Evolutionary conservation across 2,113 vertebrate species (phyloP).

Genomic region (Bufo bufo): DNA sequence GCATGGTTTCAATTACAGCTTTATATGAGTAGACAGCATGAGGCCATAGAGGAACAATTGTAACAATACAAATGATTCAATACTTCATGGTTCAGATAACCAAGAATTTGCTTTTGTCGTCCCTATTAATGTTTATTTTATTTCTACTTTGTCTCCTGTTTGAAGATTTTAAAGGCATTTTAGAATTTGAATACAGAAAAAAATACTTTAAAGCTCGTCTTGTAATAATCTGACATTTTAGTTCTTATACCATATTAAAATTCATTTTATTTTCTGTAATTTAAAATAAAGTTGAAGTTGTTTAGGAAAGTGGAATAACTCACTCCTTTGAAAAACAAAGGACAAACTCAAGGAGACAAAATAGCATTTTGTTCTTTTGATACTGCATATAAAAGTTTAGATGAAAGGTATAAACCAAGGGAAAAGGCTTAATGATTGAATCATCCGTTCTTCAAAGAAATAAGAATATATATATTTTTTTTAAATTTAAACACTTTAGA

Average conservation of each 20-base stretch:
- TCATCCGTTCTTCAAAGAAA: conserved; percentile 50
- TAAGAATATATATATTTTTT: not conserved
- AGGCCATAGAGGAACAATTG: conserved; percentile 68
- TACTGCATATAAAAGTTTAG: conserved; percentile 55
- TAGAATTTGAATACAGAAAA: conserved; percentile 63
- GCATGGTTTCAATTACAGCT: conserved; percentile 73
- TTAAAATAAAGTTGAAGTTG: conserved; percentile 58
- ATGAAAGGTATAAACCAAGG: conserved; percentile 56
- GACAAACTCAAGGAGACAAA: conserved; percentile 59
- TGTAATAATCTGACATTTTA: conserved; percentile 42
- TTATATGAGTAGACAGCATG: conserved; percentile 69
- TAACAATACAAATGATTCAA: conserved; percentile 64
- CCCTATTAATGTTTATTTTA: conserved; percentile 66
- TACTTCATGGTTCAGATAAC: conserved; percentile 67
- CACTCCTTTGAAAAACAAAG: conserved; percentile 57
- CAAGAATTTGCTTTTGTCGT: conserved; percentile 62
- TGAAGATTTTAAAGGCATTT: conserved; percentile 61
- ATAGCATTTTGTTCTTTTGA: conserved; percentile 58
- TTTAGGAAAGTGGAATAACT: conserved; percentile 59
- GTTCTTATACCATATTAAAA: conserved; percentile 57
- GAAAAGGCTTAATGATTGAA: conserved; percentile 52
- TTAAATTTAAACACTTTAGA: conserved; percentile 44
- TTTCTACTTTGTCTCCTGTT: conserved; percentile 61
- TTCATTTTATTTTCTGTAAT: conserved; percentile 55
- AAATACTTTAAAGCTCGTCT: conserved; percentile 59